A percentile compares a stretch with the other conserved stretches of the same genome.
Conservation (phyloP, 2,113 vertebrate species). For the Acrocephalus arundinaceus region DNA sequence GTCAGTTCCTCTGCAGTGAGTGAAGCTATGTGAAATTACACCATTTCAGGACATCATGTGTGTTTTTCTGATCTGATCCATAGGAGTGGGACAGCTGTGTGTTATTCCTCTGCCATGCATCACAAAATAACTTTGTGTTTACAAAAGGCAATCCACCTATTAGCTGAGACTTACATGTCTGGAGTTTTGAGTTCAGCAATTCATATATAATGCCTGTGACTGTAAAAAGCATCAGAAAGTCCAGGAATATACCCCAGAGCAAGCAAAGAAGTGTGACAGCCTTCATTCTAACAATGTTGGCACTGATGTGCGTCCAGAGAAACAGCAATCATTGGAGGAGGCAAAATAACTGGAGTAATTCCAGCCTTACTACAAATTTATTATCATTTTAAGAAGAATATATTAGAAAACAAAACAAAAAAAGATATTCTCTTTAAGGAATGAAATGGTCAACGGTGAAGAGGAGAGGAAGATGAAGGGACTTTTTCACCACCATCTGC, state of each 20-base stretch:
- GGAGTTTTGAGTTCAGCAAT: neutral
- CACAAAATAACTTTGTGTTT: neutral
- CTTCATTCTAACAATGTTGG: neutral
- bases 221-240: neutral
- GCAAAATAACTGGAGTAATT: neutral
- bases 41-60: neutral
- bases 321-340: neutral
- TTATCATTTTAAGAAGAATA: neutral
- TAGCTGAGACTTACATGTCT: neutral
- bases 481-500: neutral
- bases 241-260: neutral
- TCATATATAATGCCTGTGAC: neutral
- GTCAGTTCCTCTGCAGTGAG: neutral
- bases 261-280: neutral
- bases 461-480: neutral
- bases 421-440: neutral
- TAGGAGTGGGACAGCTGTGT: neutral
- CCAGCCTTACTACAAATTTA: neutral
- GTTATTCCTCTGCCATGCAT: neutral
- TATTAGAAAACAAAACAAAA: neutral
- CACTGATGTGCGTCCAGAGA: neutral
- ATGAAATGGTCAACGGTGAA: neutral
- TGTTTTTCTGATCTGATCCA: neutral
- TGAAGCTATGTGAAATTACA: neutral
- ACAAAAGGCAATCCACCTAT: neutral